These are phyloP conservation scores for Chironomus tentans DNA, from an alignment of 2,888 invertebrate genomes.

Conservation along the genomic window DNA sequence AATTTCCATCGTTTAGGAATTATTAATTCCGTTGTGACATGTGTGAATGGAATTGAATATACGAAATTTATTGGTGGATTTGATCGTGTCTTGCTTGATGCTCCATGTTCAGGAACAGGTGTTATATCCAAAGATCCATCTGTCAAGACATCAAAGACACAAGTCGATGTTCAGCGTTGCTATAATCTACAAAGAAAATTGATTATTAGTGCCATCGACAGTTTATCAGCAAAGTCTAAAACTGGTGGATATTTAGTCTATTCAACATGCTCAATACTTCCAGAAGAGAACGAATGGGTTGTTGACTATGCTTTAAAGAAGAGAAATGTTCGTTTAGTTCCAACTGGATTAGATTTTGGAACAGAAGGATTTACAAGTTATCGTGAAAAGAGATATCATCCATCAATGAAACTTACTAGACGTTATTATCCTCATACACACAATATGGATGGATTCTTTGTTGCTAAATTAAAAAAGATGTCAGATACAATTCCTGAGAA, in stretches of 20 bases:
- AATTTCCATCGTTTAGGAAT: slow-evolving; percentile 96
- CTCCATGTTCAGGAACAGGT: slow-evolving; percentile 97
- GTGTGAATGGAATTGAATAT: slow-evolving; percentile 82
- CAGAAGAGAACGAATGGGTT: slow-evolving; percentile 98
- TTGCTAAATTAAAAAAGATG: slow-evolving; percentile 95
- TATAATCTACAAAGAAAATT: slow-evolving; percentile 87
- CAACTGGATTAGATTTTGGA: slow-evolving; percentile 91
- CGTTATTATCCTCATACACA: slow-evolving; percentile 97
- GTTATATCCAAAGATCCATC: slow-evolving; percentile 95
- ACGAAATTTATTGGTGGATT: slow-evolving; percentile 80
- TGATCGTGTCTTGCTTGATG: slow-evolving; percentile 91
- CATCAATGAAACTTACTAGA: slow-evolving; percentile 74
- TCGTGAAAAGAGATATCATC: slow-evolving; percentile 78
- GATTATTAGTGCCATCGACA: slow-evolving; percentile 92
- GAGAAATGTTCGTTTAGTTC: slow-evolving; percentile 86
- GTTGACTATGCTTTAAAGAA: slow-evolving; percentile 91
- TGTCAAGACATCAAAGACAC: slow-evolving; percentile 88
- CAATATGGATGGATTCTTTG: slow-evolving; percentile 99
- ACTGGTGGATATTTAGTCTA: slow-evolving; percentile 95
- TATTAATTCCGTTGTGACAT: slow-evolving; percentile 82
- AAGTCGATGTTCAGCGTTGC: slow-evolving; percentile 82
- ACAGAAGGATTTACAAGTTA: slow-evolving; percentile 89
- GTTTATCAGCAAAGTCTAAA: slow-evolving; percentile 81
- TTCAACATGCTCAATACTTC: slow-evolving; percentile 95
- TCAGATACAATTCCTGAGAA: slow-evolving; percentile 61